Evolutionary conservation across 1,140 invertebrate species (phyloP).

Genomic region (Hypsibius dujardini): DNA sequence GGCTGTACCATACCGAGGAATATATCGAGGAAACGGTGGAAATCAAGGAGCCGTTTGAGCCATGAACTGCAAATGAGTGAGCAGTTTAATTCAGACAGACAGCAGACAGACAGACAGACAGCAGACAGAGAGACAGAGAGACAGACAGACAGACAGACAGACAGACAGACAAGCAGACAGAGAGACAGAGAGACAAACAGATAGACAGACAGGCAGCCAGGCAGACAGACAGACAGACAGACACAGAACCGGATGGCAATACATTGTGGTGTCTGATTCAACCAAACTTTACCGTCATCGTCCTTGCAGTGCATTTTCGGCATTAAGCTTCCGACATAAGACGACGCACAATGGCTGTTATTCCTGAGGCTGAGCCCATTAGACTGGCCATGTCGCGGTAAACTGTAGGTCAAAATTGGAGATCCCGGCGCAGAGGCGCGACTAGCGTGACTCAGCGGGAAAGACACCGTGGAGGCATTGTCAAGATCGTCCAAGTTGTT

Average conservation of each 20-base stretch:
- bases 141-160: too few species aligned
- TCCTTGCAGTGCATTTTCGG: conserved; percentile 45
- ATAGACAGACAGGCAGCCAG: too few species aligned
- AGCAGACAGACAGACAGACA: too few species aligned
- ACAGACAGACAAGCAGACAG: too few species aligned
- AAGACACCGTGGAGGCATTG: background rate
- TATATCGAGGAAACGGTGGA: conserved; percentile 89
- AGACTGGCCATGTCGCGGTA: background rate
- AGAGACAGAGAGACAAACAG: too few species aligned
- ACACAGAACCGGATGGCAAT: too few species aligned
- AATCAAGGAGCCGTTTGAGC: conserved; percentile 75
- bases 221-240: too few species aligned
- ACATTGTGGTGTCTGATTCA: background rate
- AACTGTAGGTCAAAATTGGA: background rate
- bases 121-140: too few species aligned
- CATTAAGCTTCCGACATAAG: conserved; percentile 37
- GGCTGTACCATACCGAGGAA: conserved; percentile 27
- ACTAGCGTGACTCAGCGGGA: background rate
- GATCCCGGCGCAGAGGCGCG: conserved; percentile 5
- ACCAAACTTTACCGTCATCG: conserved; percentile 37
- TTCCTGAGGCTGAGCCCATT: background rate
- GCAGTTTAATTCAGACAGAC: too few species aligned
- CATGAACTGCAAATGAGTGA: conserved; percentile 29
- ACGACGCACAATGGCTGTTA: conserved; percentile 27
- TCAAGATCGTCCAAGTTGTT: conserved; percentile 8